Conservation (phyloP, 2,797 vertebrate genomes). For the Peromyscus melanophrys region DNA sequence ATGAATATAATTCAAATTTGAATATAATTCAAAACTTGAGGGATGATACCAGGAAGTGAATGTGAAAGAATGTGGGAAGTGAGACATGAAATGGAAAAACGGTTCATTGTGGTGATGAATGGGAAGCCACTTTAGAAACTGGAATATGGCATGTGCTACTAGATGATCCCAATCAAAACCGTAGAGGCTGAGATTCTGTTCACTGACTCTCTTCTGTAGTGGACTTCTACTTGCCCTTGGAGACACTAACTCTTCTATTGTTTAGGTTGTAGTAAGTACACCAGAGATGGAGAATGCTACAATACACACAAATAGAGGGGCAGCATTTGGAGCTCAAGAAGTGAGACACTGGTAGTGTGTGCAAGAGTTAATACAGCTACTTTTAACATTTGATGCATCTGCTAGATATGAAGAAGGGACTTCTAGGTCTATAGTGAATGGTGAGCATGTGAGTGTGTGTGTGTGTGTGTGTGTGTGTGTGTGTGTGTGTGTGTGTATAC, state of each 20-base stretch:
- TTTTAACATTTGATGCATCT: background rate
- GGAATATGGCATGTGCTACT: background rate
- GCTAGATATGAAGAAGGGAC: background rate
- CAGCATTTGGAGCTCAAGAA: too few relatives aligned
- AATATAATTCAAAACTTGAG: background rate
- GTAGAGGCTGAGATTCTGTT: background rate
- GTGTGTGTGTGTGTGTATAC: background rate
- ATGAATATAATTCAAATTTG: background rate
- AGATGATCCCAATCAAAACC: background rate
- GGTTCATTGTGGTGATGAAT: background rate
- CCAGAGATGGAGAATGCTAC: background rate
- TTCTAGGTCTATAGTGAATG: background rate
- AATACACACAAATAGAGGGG: background rate
- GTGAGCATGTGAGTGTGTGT: background rate
- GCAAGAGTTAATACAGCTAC: background rate
- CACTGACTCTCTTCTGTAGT: background rate
- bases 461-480: too few relatives aligned
- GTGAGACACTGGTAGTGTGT: background rate
- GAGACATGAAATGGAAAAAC: background rate
- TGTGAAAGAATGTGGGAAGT: background rate
- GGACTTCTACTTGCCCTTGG: background rate
- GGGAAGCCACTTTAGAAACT: background rate
- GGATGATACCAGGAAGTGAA: background rate
- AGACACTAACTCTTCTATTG: background rate
- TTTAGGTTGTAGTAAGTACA: background rate